Evolutionary conservation across 2,888 invertebrate species (phyloP).

Genomic region (Tribolium freemani): DNA sequence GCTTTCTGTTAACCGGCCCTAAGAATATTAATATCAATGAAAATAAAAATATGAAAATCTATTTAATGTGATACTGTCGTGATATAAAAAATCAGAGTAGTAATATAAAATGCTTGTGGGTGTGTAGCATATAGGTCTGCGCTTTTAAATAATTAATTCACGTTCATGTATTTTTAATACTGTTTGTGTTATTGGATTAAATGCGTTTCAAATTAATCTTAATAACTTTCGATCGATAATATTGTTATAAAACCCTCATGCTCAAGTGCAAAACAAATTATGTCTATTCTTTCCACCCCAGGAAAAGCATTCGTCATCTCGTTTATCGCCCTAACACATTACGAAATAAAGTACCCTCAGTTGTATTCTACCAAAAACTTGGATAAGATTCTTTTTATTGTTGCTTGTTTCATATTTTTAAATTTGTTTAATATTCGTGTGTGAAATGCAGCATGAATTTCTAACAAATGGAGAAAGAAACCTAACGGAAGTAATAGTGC

Average conservation of each 20-base stretch:
- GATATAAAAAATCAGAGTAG: too few relatives aligned
- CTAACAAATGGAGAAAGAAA: too few relatives aligned
- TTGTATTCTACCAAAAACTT: slow-evolving; percentile 24
- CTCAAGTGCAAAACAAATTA: slow-evolving; percentile 39
- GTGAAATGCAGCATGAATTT: neutral
- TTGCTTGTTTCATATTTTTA: neutral
- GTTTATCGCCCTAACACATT: slow-evolving; percentile 31
- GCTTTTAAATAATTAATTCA: too few relatives aligned
- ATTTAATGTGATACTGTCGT: too few relatives aligned
- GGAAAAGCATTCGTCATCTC: slow-evolving; percentile 37
- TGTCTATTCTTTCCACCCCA: slow-evolving; percentile 36
- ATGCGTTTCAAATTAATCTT: neutral
- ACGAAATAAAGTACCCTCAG: slow-evolving; percentile 36
- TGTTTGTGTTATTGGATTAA: neutral
- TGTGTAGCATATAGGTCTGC: too few relatives aligned
- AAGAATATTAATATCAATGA: too few relatives aligned
- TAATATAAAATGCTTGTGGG: too few relatives aligned
- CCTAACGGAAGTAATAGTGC: too few relatives aligned
- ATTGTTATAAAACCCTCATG: slow-evolving; percentile 25
- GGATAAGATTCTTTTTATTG: slow-evolving; percentile 22
- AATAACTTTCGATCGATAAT: slow-evolving; percentile 13
- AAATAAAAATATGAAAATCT: too few relatives aligned
- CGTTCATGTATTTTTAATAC: neutral
- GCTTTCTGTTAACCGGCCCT: too few relatives aligned
- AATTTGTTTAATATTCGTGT: neutral